phyloP scores from a whole-genome alignment of 92 coral and sea anemone species.

The Muricea muricata region DNA sequence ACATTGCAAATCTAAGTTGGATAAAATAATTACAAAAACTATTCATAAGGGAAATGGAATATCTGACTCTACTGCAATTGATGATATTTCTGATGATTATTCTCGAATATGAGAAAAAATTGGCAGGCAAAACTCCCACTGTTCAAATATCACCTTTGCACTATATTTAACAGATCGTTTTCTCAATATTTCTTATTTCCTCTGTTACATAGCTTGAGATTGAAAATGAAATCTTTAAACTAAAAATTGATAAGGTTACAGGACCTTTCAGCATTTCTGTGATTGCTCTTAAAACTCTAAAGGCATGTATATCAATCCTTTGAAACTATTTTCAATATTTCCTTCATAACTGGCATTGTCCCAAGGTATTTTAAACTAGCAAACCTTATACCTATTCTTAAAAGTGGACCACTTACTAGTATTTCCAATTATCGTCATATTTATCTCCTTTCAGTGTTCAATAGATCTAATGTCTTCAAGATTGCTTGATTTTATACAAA shows the following conservation, averaged over 20 bases:
- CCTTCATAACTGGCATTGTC: not conserved
- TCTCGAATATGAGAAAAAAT: not conserved
- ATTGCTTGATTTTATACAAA: too few relatives aligned
- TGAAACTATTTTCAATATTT: not conserved
- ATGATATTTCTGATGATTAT: not conserved
- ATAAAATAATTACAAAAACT: not conserved
- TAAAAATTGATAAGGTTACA: not conserved
- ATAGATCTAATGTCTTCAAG: not conserved
- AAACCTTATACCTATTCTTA: too few relatives aligned
- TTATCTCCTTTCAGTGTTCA: not conserved
- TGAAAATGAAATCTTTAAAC: conserved; percentile 4
- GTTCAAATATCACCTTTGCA: not conserved
- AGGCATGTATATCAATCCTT: not conserved
- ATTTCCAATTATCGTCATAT: not conserved
- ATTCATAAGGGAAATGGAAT: not conserved
- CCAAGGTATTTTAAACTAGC: not conserved
- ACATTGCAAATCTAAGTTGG: conserved; percentile 3
- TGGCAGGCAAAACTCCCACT: not conserved
- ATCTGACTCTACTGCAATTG: not conserved
- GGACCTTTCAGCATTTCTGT: conserved; percentile 24
- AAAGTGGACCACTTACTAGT: too few relatives aligned
- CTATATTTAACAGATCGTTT: not conserved
- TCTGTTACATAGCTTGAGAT: not conserved
- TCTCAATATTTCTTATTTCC: not conserved
- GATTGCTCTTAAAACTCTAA: not conserved